Base-by-base conservation (phyloP, 2,888 invertebrate genomes). In the Apamea anceps region DNA sequence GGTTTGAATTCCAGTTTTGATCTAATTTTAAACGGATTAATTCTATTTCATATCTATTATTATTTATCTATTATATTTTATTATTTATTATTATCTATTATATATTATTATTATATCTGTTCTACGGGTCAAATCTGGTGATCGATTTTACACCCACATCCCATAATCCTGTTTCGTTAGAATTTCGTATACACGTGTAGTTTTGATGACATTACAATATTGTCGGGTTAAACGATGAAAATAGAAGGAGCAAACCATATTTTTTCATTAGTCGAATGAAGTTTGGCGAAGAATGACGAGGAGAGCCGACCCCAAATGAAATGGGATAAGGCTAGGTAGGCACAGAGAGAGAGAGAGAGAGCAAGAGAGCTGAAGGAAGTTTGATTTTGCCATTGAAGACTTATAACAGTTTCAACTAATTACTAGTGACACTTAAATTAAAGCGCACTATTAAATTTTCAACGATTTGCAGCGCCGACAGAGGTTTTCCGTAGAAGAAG, bases 161-260 rank as follows among this genome's bases (percentile, higher is more conserved):
- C n/a, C n/a, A 18, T 45, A 28, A 62, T 82, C 66, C 6, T 45
- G 54, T 62, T 82, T 32, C n/a, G 15, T 54, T 54, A 10, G 25
- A 45, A 60, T 45, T 60, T 37, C 8, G 45, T 60, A 45, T 12
- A 28, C 60, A 66, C 60, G 70, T 67, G 82, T 75, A 5, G 32
- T 37, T 13, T 42, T 65, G 21, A 72, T 51, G 60, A 28, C 42
- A 67, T n/a, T 28, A 28, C 13, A 45, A 51, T 74, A 51, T 66
- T 66, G 42, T 48, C 7, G 28, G 10, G 6, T 67, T 6, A 28
- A 51, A 51, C 48, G 6, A 32, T 28, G 7, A 7, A 48, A 48
- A 21, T 71, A 37, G 25, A 70, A 68, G 1, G 18, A 28, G 12
- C 0, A 28, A 21, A 15, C n/a, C 21, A 28, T 68, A 42, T 48